Percentiles rank a stretch among this genome's conserved stretches.
Evolutionary conservation across 2,113 vertebrate genomes (phyloP).

Genomic region (Corydoras sp.): DNA sequence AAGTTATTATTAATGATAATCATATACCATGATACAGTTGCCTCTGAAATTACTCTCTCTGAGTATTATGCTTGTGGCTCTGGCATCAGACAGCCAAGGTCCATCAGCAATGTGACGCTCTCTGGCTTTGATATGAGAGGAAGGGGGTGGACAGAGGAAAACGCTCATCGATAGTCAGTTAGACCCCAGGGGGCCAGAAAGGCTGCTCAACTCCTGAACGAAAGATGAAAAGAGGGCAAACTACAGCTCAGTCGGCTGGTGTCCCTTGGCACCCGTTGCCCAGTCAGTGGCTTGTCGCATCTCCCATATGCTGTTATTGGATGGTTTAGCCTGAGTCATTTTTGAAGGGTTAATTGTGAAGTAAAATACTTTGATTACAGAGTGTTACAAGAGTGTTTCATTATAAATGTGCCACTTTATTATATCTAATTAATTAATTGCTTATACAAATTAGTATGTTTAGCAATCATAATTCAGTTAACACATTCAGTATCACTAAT

Average conservation of each 20-base stretch:
- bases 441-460: too few species aligned
- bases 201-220: conserved; percentile 29
- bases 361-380: conserved; percentile 28
- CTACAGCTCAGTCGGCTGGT: conserved; percentile 46
- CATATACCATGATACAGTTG: too few species aligned
- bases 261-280: conserved; percentile 45
- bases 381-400: too few species aligned
- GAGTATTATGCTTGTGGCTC: conserved; percentile 13
- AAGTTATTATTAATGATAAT: too few species aligned
- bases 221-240: conserved; percentile 38
- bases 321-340: conserved; percentile 44
- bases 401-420: background rate
- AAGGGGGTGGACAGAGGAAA: background rate
- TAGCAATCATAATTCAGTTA: background rate
- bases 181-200: conserved; percentile 25
- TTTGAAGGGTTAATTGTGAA: conserved; percentile 58
- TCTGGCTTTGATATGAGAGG: background rate
- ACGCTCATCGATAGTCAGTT: conserved; percentile 12
- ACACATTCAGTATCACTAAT: background rate
- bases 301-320: conserved; percentile 71
- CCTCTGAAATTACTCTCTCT: background rate
- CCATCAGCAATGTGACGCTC: conserved; percentile 8
- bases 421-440: background rate
- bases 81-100: conserved; percentile 16
- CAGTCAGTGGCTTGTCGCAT: conserved; percentile 48